These are phyloP conservation scores for Anser brachyrhynchus DNA, from an alignment of 2,113 vertebrate species.

Conservation along the genomic window DNA sequence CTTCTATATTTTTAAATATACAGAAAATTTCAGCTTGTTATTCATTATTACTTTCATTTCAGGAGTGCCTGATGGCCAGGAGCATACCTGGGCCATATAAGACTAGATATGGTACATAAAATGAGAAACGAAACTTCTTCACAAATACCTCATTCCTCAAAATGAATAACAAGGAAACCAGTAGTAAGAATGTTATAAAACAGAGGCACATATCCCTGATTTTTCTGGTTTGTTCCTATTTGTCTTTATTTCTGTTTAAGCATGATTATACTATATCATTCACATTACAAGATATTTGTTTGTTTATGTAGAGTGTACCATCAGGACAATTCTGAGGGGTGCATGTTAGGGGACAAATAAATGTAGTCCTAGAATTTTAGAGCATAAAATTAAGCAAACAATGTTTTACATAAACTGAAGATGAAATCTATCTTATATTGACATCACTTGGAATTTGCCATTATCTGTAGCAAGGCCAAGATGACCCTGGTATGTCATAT, in stretches of 20 bases:
- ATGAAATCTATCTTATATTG: accelerated
- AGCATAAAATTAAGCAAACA: not conserved
- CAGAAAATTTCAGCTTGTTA: not conserved
- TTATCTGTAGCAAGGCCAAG: not conserved
- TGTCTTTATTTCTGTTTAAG: not conserved
- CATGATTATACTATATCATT: not conserved
- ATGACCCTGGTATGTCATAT: not conserved
- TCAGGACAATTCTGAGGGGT: not conserved
- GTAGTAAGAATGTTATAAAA: not conserved
- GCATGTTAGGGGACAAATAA: not conserved
- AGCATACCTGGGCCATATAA: not conserved
- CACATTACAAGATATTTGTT: not conserved
- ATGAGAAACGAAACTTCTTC: not conserved
- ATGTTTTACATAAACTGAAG: not conserved
- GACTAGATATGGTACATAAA: not conserved
- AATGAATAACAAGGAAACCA: not conserved
- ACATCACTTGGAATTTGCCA: not conserved
- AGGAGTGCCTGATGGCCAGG: not conserved
- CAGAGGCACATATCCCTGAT: not conserved
- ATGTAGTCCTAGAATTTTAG: not conserved
- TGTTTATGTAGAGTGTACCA: not conserved
- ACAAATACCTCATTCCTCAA: not conserved
- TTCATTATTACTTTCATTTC: not conserved
- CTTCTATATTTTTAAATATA: not conserved
- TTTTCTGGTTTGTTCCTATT: not conserved